phyloP scores from a whole-genome alignment of 2,888 invertebrate species.

The Seladonia tumulorum region DNA sequence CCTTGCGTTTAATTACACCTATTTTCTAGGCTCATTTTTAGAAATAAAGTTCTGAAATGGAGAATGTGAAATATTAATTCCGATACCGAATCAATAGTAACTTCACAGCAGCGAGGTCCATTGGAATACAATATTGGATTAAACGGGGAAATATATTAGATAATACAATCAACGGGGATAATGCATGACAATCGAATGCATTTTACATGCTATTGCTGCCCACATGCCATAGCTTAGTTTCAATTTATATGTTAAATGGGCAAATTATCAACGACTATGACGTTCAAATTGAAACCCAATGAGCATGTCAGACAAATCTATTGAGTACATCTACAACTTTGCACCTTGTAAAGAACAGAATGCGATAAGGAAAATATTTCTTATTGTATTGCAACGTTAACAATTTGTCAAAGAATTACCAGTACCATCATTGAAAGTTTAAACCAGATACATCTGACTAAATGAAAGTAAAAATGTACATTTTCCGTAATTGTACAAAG shows the following conservation, averaged over 20 bases:
- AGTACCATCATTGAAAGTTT: too few species aligned
- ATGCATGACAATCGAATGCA: constrained; percentile 35
- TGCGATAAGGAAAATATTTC: neutral
- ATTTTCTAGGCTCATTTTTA: too few species aligned
- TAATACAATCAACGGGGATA: constrained; percentile 28
- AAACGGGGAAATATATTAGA: constrained; percentile 17
- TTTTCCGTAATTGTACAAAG: neutral
- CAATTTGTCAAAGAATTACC: too few species aligned
- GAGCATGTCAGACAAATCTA: neutral
- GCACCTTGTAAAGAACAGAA: neutral
- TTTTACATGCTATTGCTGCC: constrained; percentile 23
- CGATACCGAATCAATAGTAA: neutral
- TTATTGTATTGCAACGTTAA: too few species aligned
- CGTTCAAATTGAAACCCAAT: constrained; percentile 23
- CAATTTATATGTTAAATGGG: constrained; percentile 57
- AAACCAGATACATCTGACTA: too few species aligned
- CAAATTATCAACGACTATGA: constrained; percentile 22
- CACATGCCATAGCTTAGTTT: constrained; percentile 32
- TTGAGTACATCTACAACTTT: constrained; percentile 2
- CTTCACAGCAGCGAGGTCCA: neutral
- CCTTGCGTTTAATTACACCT: too few species aligned
- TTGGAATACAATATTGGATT: constrained; percentile 8
- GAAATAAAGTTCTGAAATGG: too few species aligned
- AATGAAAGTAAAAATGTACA: neutral
- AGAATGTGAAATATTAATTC: neutral